phyloP scores from a whole-genome alignment of 2,888 invertebrate genomes.

The Dichetophora obliterata region DNA sequence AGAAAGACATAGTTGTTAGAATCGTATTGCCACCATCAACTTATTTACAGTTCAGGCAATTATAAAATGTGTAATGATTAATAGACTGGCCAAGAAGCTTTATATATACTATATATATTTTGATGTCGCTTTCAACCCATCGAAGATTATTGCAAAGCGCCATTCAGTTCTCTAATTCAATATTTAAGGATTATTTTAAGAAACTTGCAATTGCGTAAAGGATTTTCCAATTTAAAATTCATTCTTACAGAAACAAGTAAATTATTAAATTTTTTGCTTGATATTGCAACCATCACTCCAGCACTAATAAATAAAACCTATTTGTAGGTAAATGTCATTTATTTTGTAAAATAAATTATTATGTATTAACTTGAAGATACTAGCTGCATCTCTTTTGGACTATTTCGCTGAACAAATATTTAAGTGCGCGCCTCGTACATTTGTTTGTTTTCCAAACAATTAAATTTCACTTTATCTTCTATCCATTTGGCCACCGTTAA shows the following conservation, averaged over 20 bases:
- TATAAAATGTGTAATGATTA: neutral
- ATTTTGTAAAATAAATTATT: conserved; percentile 26
- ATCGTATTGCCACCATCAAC: neutral
- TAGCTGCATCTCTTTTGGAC: neutral
- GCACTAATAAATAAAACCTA: too few relatives aligned
- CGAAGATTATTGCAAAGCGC: too few relatives aligned
- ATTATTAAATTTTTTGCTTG: too few relatives aligned
- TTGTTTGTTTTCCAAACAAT: conserved; percentile 59
- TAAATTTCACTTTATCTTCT: conserved; percentile 75
- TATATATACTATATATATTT: too few relatives aligned
- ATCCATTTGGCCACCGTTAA: conserved; percentile 86
- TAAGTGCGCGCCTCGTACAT: conserved; percentile 52
- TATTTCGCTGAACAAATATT: neutral
- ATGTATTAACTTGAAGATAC: neutral
- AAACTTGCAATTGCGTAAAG: neutral
- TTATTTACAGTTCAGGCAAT: neutral
- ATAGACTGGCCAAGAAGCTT: too few relatives aligned
- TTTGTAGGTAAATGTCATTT: conserved; percentile 3
- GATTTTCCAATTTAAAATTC: too few relatives aligned
- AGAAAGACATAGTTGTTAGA: conserved; percentile 48
- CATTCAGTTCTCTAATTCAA: too few relatives aligned
- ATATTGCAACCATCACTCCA: too few relatives aligned
- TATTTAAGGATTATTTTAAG: neutral
- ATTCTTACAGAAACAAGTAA: too few relatives aligned
- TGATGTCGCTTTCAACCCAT: too few relatives aligned